Evolutionary conservation across 2,888 invertebrate species (phyloP), one percentile per base, ranked within the genome.

Genomic region (Athalia circularis): DNA sequence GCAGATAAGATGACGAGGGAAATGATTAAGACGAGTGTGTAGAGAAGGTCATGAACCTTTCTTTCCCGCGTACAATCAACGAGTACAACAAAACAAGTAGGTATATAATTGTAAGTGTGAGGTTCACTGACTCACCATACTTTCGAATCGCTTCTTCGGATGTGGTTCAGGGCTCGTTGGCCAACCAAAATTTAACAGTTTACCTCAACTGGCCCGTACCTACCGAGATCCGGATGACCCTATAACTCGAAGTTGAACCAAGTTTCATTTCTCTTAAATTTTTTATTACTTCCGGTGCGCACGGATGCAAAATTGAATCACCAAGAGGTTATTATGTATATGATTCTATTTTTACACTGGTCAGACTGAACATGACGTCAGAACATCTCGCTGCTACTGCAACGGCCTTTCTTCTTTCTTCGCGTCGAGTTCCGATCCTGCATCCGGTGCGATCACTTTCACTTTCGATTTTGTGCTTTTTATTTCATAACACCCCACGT

Each of bases 391-490:
- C 13, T 47, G 68, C 68, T 13, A 13, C 43, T 68, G 50, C 29
- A 29, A 29, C 2, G 2, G 29, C 29, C 29, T 29, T 29, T 29
- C 29, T 29, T 29, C 29, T 29, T 29, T 29, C 29, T 29, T 29
- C 57, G 59, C 50, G 52, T 47, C 13, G 72, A 59, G 86, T 86
- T 88, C 87, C 87, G 88, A 86, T 84, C 86, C 86, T 84, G 85
- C 82, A 83, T 88, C 87, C 86, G 84, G 86, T 61, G 80, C 79
- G 86, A 87, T 86, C 85, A 89, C 91, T 91, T 91, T 91, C 91
- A 90, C 91, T 89, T 87, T 86, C 83, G 79, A 85, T 87, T 87
- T 87, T 87, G 81, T 68, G 68, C 59, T 64, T 78, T 77, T 77
- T 77, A 54, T 77, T 77, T 77, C 77, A 64, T 77, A 77, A 77